Conservation (phyloP, 2,797 vertebrate genomes). For the Lithobates sylvaticus region DNA sequence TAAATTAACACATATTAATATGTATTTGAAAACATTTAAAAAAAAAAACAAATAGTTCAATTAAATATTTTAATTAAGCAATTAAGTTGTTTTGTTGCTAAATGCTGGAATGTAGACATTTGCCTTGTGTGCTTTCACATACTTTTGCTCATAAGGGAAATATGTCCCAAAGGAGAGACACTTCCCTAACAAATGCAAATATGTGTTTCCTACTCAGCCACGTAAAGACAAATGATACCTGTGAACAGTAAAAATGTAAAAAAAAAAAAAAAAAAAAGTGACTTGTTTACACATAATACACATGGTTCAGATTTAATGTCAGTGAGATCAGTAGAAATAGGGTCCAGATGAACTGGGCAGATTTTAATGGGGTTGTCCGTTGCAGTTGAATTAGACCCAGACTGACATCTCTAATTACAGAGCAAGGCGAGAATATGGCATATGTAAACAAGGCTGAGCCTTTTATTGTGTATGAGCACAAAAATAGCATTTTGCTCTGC, state of each 20-base stretch:
- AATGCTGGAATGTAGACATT: slow-evolving; percentile 3
- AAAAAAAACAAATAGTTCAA: no score
- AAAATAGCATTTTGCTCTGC: slow-evolving; percentile 58
- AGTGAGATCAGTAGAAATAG: slow-evolving; percentile 57
- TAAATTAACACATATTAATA: neutral
- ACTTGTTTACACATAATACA: slow-evolving; percentile 57
- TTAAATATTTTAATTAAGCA: no score
- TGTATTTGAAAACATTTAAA: no score
- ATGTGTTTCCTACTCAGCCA: slow-evolving; percentile 43
- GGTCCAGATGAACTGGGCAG: slow-evolving; percentile 56
- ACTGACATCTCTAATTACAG: slow-evolving; percentile 60
- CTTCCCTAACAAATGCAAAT: slow-evolving; percentile 29
- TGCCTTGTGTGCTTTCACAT: neutral
- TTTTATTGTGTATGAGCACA: slow-evolving; percentile 49
- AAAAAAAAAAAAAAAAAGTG: slow-evolving; percentile 12
- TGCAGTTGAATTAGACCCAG: slow-evolving; percentile 42
- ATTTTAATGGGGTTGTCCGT: slow-evolving; percentile 43
- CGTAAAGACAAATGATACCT: slow-evolving; percentile 49
- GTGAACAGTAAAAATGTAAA: slow-evolving; percentile 37
- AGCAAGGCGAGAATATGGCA: slow-evolving; percentile 49
- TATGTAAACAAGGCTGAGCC: slow-evolving; percentile 56
- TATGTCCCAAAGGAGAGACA: neutral
- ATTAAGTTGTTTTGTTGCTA: neutral
- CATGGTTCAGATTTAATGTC: slow-evolving; percentile 60
- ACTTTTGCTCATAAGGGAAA: neutral